Evolutionary conservation across 2,888 invertebrate genomes (phyloP).

Genomic region (Euplagia quadripunctaria): DNA sequence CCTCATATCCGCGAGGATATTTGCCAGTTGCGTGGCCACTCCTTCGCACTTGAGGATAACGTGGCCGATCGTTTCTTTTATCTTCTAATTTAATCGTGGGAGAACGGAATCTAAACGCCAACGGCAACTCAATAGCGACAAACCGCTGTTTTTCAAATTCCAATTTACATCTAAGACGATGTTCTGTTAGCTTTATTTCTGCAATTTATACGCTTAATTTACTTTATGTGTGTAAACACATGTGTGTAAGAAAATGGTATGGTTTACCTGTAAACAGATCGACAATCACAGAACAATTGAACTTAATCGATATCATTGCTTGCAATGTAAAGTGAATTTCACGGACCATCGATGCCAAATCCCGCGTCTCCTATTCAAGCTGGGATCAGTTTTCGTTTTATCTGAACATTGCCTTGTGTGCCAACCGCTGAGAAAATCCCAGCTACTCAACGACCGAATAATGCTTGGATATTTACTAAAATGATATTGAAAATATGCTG

Average conservation of each 20-base stretch:
- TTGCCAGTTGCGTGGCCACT: no score
- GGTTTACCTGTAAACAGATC: conserved; percentile 10
- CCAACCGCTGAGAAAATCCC: conserved; percentile 50
- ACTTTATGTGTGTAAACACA: background rate
- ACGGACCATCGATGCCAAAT: conserved; percentile 44
- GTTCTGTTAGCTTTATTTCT: background rate
- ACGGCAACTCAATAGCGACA: background rate
- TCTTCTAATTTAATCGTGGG: background rate
- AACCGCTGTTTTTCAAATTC: background rate
- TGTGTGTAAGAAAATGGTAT: background rate
- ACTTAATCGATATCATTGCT: conserved; percentile 19
- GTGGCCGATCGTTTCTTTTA: background rate
- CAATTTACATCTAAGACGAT: background rate
- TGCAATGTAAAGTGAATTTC: conserved; percentile 44
- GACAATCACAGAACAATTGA: conserved; percentile 17
- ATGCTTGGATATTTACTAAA: conserved; percentile 45
- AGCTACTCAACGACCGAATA: conserved; percentile 28
- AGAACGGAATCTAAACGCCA: background rate
- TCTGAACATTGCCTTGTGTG: conserved; percentile 71
- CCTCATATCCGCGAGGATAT: no score
- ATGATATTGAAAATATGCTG: conserved; percentile 26
- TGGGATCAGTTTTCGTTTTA: conserved; percentile 73
- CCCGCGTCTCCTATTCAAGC: conserved; percentile 49
- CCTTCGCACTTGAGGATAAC: no score
- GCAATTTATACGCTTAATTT: background rate